These are phyloP conservation scores for Aviceda subcristata DNA, from an alignment of 2,113 vertebrate species.

Conservation along the genomic window DNA sequence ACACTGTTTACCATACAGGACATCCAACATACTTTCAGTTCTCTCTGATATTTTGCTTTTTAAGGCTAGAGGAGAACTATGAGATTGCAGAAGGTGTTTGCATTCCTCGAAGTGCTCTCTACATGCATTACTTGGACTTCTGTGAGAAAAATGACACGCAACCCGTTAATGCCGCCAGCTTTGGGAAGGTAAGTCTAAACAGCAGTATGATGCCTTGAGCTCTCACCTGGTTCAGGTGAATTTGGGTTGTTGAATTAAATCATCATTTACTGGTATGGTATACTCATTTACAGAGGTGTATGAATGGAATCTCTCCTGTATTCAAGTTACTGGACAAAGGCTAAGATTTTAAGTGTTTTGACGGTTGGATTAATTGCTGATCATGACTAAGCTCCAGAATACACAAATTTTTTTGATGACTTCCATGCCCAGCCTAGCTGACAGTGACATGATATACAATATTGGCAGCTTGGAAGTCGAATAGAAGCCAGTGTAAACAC, in stretches of 20 bases:
- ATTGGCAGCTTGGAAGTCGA: background rate
- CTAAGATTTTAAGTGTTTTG: background rate
- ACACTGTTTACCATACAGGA: background rate
- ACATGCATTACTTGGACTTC: constrained; percentile 99
- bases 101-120: constrained; percentile 96
- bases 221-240: background rate
- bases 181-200: constrained; percentile 88
- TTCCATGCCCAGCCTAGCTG: background rate
- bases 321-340: background rate
- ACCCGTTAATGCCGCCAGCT: constrained; percentile 97
- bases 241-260: background rate
- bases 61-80: constrained; percentile 98
- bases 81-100: constrained; percentile 99
- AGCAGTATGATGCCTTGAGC: background rate
- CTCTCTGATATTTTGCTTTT: constrained; percentile 38
- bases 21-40: constrained; percentile 60
- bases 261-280: background rate
- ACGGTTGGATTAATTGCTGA: background rate
- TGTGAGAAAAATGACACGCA: constrained; percentile 98
- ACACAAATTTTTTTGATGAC: background rate
- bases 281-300: background rate
- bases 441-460: background rate
- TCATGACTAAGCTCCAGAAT: background rate
- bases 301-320: background rate
- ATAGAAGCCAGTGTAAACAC: background rate